Evolutionary conservation across 2,888 invertebrate genomes (phyloP), one percentile per base, ranked within the genome.

Genomic region (Brenthis hecate): DNA sequence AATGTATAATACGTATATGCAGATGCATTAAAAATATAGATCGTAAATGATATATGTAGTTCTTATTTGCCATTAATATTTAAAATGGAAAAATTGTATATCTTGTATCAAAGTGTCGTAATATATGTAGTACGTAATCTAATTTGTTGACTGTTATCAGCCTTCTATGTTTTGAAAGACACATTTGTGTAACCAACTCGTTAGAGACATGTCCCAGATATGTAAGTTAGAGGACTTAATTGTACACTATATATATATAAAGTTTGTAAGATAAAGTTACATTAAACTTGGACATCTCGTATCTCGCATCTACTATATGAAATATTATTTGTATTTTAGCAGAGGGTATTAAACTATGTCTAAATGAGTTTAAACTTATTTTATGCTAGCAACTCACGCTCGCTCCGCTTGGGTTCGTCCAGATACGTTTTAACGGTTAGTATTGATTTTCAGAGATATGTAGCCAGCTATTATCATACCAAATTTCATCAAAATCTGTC

Each of bases 211-310:
- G 62, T 62, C 65, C 56, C 57, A 68, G 68, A 71, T 57, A 61
- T 65, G 56, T 47, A 71, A 71, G 57, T 65, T 70, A 61, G 64
- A 65, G 50, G 56, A 65, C 60, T 68, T 70, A 68, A 70, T 62
- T 62, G 62, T 62, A 57, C 47, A 57, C 62, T 65, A 71, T 65
- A n/a, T 63, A 71, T n/a, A 68, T 68, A 63, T 65, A 36, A 65
- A 66, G 63, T 63, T 70, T 55, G 50, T 43, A 53, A 69, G 62
- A 63, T 66, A 56, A 62, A 63, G 28, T 70, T 58, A 16, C 50
- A 47, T 36, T 58, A 56, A 66, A 66, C 66, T 69, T 69, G 54
- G 43, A 56, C 58, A 58, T 60, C 66, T 57, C 56, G 48, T 63
- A 63, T 54, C 60, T 66, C 32, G n/a, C 16, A 23, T 28, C 47